Evolutionary conservation across 2,113 vertebrate species (phyloP).

Genomic region (Paracyprichromis sp.): DNA sequence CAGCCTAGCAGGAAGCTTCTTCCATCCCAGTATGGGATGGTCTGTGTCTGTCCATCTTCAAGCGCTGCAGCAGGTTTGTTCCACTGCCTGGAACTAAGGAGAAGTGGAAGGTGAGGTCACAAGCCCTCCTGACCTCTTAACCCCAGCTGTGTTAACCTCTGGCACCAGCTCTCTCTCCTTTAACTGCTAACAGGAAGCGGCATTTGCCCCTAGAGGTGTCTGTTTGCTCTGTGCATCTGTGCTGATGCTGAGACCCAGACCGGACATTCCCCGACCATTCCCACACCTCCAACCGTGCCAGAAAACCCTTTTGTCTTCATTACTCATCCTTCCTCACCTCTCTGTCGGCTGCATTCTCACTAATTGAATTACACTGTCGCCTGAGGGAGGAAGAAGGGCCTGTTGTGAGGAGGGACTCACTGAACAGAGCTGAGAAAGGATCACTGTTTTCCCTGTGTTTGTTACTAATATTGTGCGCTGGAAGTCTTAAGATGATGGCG

Average conservation of each 20-base stretch:
- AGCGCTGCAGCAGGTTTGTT: conserved; percentile 58
- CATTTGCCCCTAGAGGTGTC: conserved; percentile 45
- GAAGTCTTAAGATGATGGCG: neutral
- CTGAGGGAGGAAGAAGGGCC: conserved; percentile 33
- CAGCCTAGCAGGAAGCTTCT: neutral
- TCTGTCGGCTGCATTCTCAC: conserved; percentile 29
- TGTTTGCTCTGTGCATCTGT: conserved; percentile 43
- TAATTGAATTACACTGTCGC: conserved; percentile 50
- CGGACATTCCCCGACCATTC: conserved; percentile 54
- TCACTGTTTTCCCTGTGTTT: neutral
- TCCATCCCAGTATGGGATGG: neutral
- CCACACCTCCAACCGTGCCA: conserved; percentile 42
- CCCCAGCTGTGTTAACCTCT: conserved; percentile 59
- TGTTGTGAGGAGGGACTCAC: neutral
- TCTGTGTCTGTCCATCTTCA: conserved; percentile 11
- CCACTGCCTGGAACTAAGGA: conserved; percentile 53
- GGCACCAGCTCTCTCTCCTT: conserved; percentile 30
- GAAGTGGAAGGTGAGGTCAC: conserved; percentile 50
- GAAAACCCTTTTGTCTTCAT: neutral
- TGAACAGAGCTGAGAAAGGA: neutral
- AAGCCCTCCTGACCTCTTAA: conserved; percentile 21
- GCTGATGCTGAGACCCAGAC: conserved; percentile 30
- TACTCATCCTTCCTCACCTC: conserved; percentile 16
- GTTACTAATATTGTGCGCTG: neutral
- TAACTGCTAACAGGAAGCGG: conserved; percentile 51